Evolutionary conservation across 1,140 invertebrate genomes (phyloP).

Genomic region (Achatina immaculata): DNA sequence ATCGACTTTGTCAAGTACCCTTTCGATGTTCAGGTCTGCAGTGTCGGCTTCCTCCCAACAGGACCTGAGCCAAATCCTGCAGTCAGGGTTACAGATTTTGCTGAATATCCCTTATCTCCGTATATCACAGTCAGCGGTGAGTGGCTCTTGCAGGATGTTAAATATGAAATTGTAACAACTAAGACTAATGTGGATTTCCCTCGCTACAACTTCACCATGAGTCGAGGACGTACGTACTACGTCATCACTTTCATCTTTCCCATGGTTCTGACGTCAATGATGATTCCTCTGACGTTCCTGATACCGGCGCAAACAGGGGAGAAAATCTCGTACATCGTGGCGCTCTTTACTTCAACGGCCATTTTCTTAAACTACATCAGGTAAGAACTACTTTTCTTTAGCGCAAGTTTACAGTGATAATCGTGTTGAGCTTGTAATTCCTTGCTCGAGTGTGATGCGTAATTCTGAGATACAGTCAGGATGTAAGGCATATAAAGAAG

Average conservation of each 20-base stretch:
- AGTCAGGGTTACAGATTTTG: background rate
- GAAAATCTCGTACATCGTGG: conserved; percentile 82
- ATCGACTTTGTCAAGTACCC: conserved; percentile 8
- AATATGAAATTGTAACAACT: background rate
- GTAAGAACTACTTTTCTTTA: too few relatives aligned
- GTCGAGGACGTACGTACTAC: conserved; percentile 41
- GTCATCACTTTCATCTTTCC: conserved; percentile 47
- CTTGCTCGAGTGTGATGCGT: too few relatives aligned
- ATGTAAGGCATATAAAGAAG: too few relatives aligned
- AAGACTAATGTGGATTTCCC: background rate
- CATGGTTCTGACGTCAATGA: conserved; percentile 44
- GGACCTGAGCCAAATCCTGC: background rate
- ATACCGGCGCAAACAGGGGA: conserved; percentile 75
- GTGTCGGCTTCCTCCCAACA: background rate
- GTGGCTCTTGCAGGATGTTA: background rate
- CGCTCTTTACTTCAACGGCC: conserved; percentile 72
- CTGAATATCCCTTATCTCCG: background rate
- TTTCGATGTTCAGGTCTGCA: background rate
- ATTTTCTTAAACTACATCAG: conserved; percentile 60
- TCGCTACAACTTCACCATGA: conserved; percentile 17
- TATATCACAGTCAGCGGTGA: background rate
- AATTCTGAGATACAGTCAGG: too few relatives aligned
- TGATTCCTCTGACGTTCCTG: conserved; percentile 68
- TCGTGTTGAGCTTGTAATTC: too few relatives aligned
- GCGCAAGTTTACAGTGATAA: too few relatives aligned